Evolutionary conservation across 2,888 invertebrate genomes (phyloP).

Genomic region (Lasioglossum malachurum): DNA sequence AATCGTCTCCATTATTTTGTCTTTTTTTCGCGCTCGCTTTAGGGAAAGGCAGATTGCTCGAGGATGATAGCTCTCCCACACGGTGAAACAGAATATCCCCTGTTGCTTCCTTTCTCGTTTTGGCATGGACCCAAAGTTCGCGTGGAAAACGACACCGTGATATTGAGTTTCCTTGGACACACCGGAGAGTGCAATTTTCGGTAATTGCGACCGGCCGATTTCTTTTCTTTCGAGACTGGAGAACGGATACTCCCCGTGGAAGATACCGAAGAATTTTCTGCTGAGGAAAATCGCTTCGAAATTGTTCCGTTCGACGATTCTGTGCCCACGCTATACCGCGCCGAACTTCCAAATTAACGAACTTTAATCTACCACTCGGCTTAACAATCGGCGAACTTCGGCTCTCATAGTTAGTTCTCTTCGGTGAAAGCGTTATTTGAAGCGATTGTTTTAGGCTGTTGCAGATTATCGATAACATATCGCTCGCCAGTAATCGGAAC

Average conservation of each 20-base stretch:
- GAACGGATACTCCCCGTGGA: background rate
- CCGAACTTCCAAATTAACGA: background rate
- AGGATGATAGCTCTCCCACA: slow-evolving; percentile 57
- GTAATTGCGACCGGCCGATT: slow-evolving; percentile 52
- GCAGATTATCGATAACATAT: too few species aligned
- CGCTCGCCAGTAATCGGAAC: too few species aligned
- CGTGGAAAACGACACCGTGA: slow-evolving; percentile 26
- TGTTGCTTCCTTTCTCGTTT: slow-evolving; percentile 44
- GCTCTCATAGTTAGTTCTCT: background rate
- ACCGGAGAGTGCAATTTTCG: slow-evolving; percentile 52
- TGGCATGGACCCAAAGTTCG: slow-evolving; percentile 36
- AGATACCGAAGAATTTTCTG: background rate
- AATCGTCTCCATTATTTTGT: slow-evolving; percentile 9
- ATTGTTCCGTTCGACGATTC: background rate
- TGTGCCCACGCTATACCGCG: too few species aligned
- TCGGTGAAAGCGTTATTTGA: too few species aligned
- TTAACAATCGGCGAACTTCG: background rate
- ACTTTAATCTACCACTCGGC: background rate
- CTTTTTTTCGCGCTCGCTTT: slow-evolving; percentile 8
- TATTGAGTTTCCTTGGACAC: slow-evolving; percentile 55
- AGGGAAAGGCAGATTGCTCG: slow-evolving; percentile 15
- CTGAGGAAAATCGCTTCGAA: background rate
- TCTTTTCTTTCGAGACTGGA: background rate
- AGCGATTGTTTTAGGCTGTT: too few species aligned
- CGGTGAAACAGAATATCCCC: slow-evolving; percentile 68